These are phyloP conservation scores for Megathymus violae DNA, from an alignment of 1,140 invertebrate genomes.

Conservation along the genomic window DNA sequence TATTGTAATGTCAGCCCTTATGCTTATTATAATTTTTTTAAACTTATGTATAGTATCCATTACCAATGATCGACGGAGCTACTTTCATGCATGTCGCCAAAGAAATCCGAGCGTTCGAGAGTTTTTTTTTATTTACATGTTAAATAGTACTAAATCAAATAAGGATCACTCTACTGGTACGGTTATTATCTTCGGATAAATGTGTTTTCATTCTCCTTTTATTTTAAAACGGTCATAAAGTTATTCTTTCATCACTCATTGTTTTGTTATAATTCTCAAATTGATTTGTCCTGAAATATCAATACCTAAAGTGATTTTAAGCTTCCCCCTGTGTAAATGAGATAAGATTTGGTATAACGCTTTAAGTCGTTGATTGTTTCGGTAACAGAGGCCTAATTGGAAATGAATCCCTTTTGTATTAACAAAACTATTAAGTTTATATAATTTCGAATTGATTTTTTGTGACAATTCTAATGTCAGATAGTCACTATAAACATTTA, in stretches of 20 bases:
- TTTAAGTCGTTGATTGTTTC: slow-evolving; percentile 30
- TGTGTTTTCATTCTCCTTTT: too few relatives aligned
- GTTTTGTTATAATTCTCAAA: slow-evolving; percentile 13
- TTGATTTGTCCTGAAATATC: slow-evolving; percentile 24
- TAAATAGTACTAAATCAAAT: too few relatives aligned
- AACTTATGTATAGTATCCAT: too few relatives aligned
- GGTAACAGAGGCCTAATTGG: slow-evolving; percentile 27
- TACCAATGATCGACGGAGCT: too few relatives aligned
- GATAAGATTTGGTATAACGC: slow-evolving; percentile 29
- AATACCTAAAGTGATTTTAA: slow-evolving; percentile 25
- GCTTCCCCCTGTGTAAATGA: slow-evolving; percentile 19
- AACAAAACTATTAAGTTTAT: slow-evolving; percentile 30
- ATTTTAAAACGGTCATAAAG: too few relatives aligned
- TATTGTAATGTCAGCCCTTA: too few relatives aligned
- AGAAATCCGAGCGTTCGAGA: too few relatives aligned
- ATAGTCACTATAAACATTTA: slow-evolving; percentile 3
- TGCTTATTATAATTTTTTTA: too few relatives aligned
- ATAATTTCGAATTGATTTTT: slow-evolving; percentile 15
- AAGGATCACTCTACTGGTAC: too few relatives aligned
- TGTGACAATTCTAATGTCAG: slow-evolving; percentile 8
- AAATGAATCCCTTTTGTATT: slow-evolving; percentile 31
- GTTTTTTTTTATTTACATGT: too few relatives aligned
- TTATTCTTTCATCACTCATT: slow-evolving; percentile 21
- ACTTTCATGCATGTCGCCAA: too few relatives aligned
- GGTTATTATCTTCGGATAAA: too few relatives aligned